Evolutionary conservation across 1,140 invertebrate species (phyloP).

Genomic region (Acyrthosiphon pisum): DNA sequence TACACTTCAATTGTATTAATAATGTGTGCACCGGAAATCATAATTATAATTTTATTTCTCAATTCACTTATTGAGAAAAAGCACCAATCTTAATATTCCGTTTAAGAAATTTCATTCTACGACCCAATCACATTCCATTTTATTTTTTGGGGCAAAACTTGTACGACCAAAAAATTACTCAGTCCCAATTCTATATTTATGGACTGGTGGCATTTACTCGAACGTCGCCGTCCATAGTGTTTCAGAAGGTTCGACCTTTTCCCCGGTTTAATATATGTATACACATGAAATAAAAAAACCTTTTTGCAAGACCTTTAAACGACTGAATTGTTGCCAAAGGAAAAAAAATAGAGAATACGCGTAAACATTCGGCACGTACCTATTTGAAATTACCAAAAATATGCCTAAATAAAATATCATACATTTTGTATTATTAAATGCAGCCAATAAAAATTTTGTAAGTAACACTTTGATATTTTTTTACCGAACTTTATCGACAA

Average conservation of each 20-base stretch:
- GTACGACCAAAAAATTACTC: neutral
- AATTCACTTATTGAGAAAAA: neutral
- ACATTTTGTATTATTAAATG: neutral
- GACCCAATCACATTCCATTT: neutral
- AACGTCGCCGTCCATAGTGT: neutral
- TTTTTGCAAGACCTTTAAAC: slow-evolving; percentile 51
- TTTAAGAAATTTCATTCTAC: neutral
- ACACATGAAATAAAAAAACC: slow-evolving; percentile 48
- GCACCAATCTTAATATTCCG: neutral
- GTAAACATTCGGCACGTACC: slow-evolving; percentile 1
- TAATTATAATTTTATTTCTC: neutral
- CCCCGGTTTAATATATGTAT: slow-evolving; percentile 4
- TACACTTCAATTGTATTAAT: neutral
- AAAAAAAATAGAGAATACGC: neutral
- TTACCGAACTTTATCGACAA: neutral
- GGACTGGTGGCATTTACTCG: slow-evolving; percentile 46
- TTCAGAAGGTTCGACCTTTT: slow-evolving; percentile 45
- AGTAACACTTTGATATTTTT: neutral
- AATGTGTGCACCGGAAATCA: neutral
- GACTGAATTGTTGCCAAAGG: slow-evolving; percentile 53
- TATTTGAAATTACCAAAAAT: slow-evolving; percentile 28
- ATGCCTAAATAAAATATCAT: slow-evolving; percentile 30
- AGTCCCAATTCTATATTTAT: neutral
- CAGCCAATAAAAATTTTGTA: neutral
- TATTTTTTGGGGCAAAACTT: neutral